Evolutionary conservation across 1,140 invertebrate species (phyloP).

Genomic region (Caenorhabditis remanei): DNA sequence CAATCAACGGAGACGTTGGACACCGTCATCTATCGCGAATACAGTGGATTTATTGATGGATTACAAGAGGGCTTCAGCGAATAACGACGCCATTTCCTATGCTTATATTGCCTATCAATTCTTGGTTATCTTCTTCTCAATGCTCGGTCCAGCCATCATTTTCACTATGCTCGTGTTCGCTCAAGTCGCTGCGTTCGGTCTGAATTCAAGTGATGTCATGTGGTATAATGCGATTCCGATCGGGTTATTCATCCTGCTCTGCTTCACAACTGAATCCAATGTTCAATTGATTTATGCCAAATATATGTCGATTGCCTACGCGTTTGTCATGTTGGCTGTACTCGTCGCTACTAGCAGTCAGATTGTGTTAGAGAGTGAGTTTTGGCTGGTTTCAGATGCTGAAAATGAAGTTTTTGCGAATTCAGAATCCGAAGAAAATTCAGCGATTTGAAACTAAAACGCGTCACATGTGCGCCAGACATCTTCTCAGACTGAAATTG

Average conservation of each 20-base stretch:
- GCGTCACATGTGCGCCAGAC: too few relatives aligned
- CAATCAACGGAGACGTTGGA: conserved; percentile 95
- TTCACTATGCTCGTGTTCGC: conserved; percentile 86
- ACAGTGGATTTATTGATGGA: conserved; percentile 94
- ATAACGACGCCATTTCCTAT: conserved; percentile 96
- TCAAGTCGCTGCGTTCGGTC: conserved; percentile 74
- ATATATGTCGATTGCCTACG: conserved; percentile 91
- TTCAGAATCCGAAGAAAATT: too few relatives aligned
- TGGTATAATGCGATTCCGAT: conserved; percentile 77
- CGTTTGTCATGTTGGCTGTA: conserved; percentile 98
- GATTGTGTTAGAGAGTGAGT: conserved; percentile 84
- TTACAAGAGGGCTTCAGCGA: conserved; percentile 86
- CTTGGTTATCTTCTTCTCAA: conserved; percentile 95
- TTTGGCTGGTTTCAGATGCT: too few relatives aligned
- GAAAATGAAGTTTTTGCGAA: too few relatives aligned
- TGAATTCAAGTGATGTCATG: conserved; percentile 68
- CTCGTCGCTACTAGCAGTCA: conserved; percentile 97
- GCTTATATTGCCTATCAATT: conserved; percentile 96
- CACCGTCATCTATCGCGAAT: conserved; percentile 95
- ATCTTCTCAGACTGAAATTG: too few relatives aligned
- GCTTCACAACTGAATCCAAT: conserved; percentile 91
- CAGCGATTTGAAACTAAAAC: too few relatives aligned
- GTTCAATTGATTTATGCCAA: conserved; percentile 91
- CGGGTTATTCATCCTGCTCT: conserved; percentile 85
- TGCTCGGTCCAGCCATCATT: conserved; percentile 89